Conservation (phyloP, 92 coral and sea anemone genomes). For the Epizoanthus stellaris region DNA sequence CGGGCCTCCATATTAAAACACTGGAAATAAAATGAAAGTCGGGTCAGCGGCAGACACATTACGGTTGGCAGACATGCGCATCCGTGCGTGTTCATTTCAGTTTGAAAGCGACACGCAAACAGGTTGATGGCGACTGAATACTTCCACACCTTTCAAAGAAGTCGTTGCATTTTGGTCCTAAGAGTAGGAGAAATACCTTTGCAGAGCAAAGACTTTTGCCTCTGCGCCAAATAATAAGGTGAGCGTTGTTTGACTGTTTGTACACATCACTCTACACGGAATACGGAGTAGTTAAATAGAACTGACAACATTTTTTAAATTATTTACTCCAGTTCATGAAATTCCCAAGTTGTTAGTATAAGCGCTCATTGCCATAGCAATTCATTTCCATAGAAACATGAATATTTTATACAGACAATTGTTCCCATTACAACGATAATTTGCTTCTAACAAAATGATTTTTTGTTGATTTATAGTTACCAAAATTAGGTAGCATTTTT, state of each 20-base stretch:
- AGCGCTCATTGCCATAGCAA: constrained; percentile 17
- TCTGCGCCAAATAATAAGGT: neutral
- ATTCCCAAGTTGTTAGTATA: neutral
- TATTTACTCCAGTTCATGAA: neutral
- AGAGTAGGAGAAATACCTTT: neutral
- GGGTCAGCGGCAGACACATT: neutral
- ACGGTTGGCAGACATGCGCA: constrained; percentile 1
- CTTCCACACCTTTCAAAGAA: constrained; percentile 1
- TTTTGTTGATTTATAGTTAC: no score
- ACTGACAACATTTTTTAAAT: neutral
- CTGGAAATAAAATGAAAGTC: neutral
- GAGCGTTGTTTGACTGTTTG: neutral
- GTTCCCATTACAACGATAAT: no score
- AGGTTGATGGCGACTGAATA: constrained; percentile 13
- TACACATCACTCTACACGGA: no score
- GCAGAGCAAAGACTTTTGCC: neutral
- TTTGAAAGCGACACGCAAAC: constrained; percentile 18
- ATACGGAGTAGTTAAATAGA: no score
- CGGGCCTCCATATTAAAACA: no score
- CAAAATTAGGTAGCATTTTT: no score
- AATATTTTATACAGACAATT: no score
- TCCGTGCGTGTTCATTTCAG: neutral
- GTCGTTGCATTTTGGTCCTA: neutral
- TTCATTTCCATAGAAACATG: constrained; percentile 19
- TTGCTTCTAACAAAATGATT: no score